Percentiles rank a stretch among this genome's conserved stretches.
phyloP scores from a whole-genome alignment of 2,113 vertebrate species.

The Ardeotis arabs region DNA sequence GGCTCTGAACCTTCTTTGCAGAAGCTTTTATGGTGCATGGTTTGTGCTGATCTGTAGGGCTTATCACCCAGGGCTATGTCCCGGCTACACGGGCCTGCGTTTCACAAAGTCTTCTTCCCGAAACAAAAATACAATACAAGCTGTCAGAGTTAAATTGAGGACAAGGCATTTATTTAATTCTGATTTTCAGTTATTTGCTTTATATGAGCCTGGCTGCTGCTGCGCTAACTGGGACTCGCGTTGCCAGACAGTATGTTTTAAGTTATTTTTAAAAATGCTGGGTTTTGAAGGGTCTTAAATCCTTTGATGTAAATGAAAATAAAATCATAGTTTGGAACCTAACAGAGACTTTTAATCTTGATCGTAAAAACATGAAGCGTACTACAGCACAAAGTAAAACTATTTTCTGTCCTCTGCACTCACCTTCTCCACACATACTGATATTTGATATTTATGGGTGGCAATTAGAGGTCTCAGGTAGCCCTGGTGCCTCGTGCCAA shows the following conservation, averaged over 20 bases:
- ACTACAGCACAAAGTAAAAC: neutral
- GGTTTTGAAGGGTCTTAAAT: constrained; percentile 59
- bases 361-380: constrained; percentile 43
- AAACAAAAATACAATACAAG: neutral
- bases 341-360: constrained; percentile 51
- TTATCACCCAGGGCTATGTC: neutral
- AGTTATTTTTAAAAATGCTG: constrained; percentile 61
- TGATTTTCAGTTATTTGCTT: constrained; percentile 32
- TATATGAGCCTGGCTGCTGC: constrained; percentile 6
- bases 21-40: neutral
- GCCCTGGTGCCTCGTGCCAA: neutral
- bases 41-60: neutral
- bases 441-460: constrained; percentile 30
- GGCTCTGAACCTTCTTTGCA: neutral
- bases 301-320: constrained; percentile 68
- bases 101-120: neutral
- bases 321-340: constrained; percentile 41
- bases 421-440: neutral
- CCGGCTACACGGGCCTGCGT: neutral
- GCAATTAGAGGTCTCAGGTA: constrained; percentile 34
- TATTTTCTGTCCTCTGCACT: constrained; percentile 9
- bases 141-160: constrained; percentile 36
- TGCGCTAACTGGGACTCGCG: neutral
- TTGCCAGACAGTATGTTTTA: constrained; percentile 57
- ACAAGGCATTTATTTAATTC: constrained; percentile 34